phyloP scores from a whole-genome alignment of 2,888 invertebrate species.

The Platycnemis pennipes region DNA sequence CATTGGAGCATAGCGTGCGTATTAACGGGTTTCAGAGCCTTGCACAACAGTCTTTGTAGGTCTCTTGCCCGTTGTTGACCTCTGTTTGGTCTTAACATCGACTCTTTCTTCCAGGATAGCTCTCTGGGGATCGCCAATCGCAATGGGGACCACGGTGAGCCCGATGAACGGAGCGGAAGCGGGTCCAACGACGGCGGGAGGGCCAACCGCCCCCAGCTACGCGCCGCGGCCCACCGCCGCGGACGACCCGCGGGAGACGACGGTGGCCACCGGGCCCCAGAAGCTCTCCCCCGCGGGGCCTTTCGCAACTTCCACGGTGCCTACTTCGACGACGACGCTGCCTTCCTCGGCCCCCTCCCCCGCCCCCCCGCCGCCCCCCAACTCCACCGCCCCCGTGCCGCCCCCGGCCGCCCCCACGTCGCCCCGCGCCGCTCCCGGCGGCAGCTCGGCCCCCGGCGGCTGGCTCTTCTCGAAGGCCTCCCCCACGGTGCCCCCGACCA shows the following conservation, averaged over 20 bases:
- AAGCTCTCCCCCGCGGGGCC: not conserved
- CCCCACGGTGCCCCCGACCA: not conserved
- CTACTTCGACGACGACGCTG: not conserved
- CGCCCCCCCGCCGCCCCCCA: not conserved
- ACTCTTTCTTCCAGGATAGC: no score
- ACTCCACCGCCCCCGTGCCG: not conserved
- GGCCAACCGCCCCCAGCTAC: not conserved
- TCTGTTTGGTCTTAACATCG: no score
- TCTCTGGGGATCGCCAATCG: no score
- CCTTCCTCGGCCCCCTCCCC: not conserved
- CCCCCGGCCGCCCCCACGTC: not conserved
- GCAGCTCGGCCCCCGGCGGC: not conserved
- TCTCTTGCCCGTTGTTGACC: no score
- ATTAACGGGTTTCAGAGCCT: no score
- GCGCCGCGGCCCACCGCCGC: not conserved
- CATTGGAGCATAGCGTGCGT: no score
- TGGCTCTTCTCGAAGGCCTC: not conserved
- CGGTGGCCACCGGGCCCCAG: not conserved
- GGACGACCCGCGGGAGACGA: not conserved
- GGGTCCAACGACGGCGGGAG: not conserved
- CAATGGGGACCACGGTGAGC: slow-evolving; percentile 59
- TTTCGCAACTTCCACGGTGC: slow-evolving; percentile 23
- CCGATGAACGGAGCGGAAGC: slow-evolving; percentile 27
- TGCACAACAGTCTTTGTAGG: no score
- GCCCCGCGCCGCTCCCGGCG: not conserved